A percentile compares a stretch with the other conserved stretches of the same genome.
These are phyloP conservation scores for Calephelis nemesis DNA, from an alignment of 1,140 invertebrate genomes.

Conservation along the genomic window DNA sequence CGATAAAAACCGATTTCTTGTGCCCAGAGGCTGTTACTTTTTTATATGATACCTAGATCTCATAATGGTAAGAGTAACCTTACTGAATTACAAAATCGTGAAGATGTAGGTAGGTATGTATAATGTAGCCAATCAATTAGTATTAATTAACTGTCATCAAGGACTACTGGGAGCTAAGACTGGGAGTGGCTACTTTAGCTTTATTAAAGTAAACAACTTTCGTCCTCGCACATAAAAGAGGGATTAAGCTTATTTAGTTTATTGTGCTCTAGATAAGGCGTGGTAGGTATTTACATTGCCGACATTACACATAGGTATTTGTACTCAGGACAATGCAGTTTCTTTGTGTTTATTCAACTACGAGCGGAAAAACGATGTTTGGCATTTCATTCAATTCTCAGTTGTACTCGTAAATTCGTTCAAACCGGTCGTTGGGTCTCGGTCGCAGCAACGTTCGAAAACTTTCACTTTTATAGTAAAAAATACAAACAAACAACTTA, in stretches of 20 bases:
- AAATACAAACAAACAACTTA: conserved; percentile 34
- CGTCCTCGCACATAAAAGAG: background rate
- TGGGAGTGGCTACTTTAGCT: background rate
- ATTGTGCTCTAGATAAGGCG: conserved; percentile 34
- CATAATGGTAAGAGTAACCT: too few relatives aligned
- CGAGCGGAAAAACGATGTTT: background rate
- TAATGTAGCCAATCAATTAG: too few relatives aligned
- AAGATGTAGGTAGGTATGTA: too few relatives aligned
- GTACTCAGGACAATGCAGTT: conserved; percentile 12
- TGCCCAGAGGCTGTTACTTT: too few relatives aligned
- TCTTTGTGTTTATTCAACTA: conserved; percentile 21
- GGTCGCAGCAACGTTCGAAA: background rate
- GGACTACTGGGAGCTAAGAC: too few relatives aligned
- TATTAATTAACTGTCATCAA: too few relatives aligned
- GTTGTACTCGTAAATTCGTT: conserved; percentile 25
- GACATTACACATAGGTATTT: conserved; percentile 20
- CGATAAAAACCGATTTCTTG: too few relatives aligned
- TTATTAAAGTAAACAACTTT: background rate
- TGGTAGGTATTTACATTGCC: conserved; percentile 26
- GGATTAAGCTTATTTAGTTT: conserved; percentile 34
- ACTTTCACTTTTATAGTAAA: conserved; percentile 34
- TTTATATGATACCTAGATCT: too few relatives aligned
- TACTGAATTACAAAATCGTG: too few relatives aligned
- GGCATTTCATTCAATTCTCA: background rate
- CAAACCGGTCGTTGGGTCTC: conserved; percentile 18